A percentile compares a stretch with the other conserved stretches of the same genome.
Conservation (phyloP, 2,113 vertebrate genomes). For the Hemiscyllium ocellatum region DNA sequence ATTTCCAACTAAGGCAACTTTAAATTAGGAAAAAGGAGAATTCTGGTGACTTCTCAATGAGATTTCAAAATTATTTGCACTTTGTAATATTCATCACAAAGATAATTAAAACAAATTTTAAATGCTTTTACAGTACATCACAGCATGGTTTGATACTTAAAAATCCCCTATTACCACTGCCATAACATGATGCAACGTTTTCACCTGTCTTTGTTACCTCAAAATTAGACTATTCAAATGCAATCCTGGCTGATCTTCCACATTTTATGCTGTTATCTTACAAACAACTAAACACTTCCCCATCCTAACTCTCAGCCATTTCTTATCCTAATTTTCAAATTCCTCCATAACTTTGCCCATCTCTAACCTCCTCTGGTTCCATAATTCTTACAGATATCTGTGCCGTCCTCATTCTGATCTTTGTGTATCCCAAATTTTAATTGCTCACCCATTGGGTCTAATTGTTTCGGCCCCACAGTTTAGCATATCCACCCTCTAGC, state of each 20-base stretch:
- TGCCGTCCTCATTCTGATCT: background rate
- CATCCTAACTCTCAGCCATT: background rate
- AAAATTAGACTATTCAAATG: background rate
- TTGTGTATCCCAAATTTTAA: background rate
- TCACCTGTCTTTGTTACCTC: background rate
- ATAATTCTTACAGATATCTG: background rate
- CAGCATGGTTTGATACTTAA: background rate
- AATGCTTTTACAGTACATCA: background rate
- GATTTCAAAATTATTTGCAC: background rate
- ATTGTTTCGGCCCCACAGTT: background rate
- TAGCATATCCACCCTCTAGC: too few relatives aligned
- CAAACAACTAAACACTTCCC: background rate
- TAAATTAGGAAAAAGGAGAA: background rate
- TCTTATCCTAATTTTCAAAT: background rate
- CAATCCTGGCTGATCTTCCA: background rate
- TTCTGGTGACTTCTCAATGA: background rate
- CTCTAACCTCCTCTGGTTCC: background rate
- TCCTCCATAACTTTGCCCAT: background rate
- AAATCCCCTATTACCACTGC: background rate
- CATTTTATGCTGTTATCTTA: background rate
- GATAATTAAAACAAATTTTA: background rate
- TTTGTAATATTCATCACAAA: background rate
- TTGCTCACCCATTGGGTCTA: background rate
- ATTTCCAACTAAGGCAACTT: background rate
- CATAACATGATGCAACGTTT: background rate